Percentiles rank a stretch among this genome's conserved stretches.
Conservation (phyloP, 2,113 vertebrate genomes). For the Antechinus flavipes region DNA sequence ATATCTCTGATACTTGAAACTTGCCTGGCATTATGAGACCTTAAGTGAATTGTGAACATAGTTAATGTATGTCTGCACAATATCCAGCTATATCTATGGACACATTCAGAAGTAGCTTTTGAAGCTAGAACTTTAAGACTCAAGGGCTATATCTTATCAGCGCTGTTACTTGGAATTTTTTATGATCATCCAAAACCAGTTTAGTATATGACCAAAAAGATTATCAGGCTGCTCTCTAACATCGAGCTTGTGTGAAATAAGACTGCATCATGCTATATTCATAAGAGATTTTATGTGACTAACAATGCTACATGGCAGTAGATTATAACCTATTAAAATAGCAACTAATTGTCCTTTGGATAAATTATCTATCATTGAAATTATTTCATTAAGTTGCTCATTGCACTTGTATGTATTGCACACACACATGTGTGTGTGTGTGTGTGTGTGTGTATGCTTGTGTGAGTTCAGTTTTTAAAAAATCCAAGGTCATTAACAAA, state of each 20-base stretch:
- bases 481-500: background rate
- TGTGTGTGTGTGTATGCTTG: too few relatives aligned
- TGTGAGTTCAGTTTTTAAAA: background rate
- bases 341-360: too few relatives aligned
- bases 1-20: background rate
- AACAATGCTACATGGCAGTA: background rate
- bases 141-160: too few relatives aligned
- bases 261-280: background rate
- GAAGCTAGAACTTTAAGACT: too few relatives aligned
- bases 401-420: background rate
- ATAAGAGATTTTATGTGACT: background rate
- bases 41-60: background rate
- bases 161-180: background rate
- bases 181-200: background rate
- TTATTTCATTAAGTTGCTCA: background rate
- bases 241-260: background rate
- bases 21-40: background rate
- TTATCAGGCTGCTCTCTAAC: background rate
- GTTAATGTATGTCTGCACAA: background rate
- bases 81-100: background rate
- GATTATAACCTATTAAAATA: background rate
- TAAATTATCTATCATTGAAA: background rate
- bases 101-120: background rate
- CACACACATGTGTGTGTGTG: too few relatives aligned
- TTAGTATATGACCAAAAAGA: background rate